Conservation (phyloP, 2,113 vertebrate species). For the Capreolus pygargus region DNA sequence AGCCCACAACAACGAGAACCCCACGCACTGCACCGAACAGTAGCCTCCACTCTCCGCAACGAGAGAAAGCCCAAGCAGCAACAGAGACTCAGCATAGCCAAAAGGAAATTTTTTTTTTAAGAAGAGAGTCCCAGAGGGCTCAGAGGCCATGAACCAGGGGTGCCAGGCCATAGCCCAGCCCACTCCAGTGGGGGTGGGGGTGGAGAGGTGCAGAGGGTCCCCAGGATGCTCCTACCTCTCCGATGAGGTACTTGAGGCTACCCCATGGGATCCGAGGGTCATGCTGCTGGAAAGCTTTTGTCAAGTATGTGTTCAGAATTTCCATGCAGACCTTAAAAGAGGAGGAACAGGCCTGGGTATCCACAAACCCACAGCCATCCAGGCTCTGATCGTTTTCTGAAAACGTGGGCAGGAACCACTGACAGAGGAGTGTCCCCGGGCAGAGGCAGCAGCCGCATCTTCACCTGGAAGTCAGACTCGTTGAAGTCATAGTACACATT, state of each 20-base stretch:
- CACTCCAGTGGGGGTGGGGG: fast-evolving
- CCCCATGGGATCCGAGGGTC: constrained; percentile 92
- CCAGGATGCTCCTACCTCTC: constrained; percentile 85
- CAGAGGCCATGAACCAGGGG: neutral
- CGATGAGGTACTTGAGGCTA: constrained; percentile 95
- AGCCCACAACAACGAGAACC: neutral
- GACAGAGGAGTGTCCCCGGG: neutral
- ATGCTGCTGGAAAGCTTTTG: constrained; percentile 88
- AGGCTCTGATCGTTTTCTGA: neutral
- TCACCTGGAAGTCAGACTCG: constrained; percentile 95
- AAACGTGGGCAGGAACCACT: fast-evolving
- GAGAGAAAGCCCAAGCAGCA: neutral
- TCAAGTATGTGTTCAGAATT: constrained; percentile 93
- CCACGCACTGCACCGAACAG: fast-evolving
- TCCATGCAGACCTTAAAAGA: constrained; percentile 94
- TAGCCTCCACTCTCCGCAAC: neutral
- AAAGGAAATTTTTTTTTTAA: neutral
- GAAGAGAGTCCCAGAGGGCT: neutral
- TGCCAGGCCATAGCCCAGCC: neutral
- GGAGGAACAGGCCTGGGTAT: neutral
- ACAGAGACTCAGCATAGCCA: neutral
- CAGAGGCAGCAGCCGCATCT: neutral
- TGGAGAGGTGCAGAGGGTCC: neutral
- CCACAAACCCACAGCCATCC: fast-evolving
- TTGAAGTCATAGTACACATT: constrained; percentile 96